Percentiles rank a stretch among this genome's conserved stretches.
Conservation (phyloP, 1,140 invertebrate genomes). For the Ips typographus region DNA sequence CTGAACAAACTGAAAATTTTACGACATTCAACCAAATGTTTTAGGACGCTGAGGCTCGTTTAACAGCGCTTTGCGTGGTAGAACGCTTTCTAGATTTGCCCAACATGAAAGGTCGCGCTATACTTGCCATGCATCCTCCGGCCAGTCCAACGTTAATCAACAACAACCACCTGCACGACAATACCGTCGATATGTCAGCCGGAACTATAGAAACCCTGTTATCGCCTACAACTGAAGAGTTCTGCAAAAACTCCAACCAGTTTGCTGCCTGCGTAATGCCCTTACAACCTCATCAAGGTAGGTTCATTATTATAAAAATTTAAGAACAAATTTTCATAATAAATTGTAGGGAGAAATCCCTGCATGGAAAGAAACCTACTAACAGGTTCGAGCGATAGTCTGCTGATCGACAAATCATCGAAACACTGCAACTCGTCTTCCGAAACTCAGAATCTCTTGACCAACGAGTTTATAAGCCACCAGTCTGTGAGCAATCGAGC, state of each 20-base stretch:
- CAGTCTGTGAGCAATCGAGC: slow-evolving; percentile 52
- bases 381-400: slow-evolving; percentile 62
- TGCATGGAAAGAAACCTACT: slow-evolving; percentile 82
- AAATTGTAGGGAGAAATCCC: slow-evolving; percentile 64
- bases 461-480: slow-evolving; percentile 49
- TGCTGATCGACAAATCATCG: slow-evolving; percentile 70
- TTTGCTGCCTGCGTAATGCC: slow-evolving; percentile 49
- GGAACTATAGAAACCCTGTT: slow-evolving; percentile 54
- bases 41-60: slow-evolving; percentile 86
- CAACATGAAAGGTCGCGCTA: slow-evolving; percentile 52
- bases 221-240: slow-evolving; percentile 54
- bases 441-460: slow-evolving; percentile 53
- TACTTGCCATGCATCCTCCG: slow-evolving; percentile 47
- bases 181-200: slow-evolving; percentile 46
- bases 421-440: slow-evolving; percentile 59
- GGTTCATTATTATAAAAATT: background rate
- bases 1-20: background rate
- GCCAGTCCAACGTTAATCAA: slow-evolving; percentile 49
- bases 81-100: slow-evolving; percentile 80
- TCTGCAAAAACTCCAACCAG: slow-evolving; percentile 57
- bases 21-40: background rate
- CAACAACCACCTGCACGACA: slow-evolving; percentile 50
- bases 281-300: slow-evolving; percentile 77
- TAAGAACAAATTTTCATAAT: too few relatives aligned
- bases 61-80: slow-evolving; percentile 87